Evolutionary conservation across 2,888 invertebrate genomes (phyloP).

Genomic region (Polia nebulosa): DNA sequence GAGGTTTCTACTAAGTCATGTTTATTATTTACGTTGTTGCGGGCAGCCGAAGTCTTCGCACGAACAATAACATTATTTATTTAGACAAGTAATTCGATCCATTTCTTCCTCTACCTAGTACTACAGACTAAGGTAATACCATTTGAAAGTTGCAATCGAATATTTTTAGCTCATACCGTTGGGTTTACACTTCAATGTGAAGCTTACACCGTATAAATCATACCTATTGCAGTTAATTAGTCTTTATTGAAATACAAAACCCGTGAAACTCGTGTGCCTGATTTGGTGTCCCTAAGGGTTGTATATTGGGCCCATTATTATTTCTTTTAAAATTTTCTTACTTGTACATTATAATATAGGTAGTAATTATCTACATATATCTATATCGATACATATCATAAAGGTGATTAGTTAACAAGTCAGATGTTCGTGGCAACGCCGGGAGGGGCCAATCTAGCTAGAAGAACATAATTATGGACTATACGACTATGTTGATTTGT

Average conservation of each 20-base stretch:
- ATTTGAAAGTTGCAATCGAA: not conserved
- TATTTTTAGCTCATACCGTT: not conserved
- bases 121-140: no score
- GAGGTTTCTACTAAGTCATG: conserved; percentile 1
- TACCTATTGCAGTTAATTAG: not conserved
- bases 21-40: conserved; percentile 39
- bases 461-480: no score
- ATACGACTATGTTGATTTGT: no score
- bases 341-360: no score
- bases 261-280: not conserved
- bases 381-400: no score
- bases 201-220: not conserved
- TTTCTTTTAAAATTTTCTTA: not conserved
- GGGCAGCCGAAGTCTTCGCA: conserved; percentile 1
- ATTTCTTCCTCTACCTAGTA: not conserved
- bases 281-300: conserved; percentile 1
- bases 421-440: no score
- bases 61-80: conserved; percentile 28
- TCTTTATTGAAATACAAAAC: not conserved
- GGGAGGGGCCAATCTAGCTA: no score
- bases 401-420: no score
- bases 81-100: conserved; percentile 7
- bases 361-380: no score
- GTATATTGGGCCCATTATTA: not conserved
- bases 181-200: not conserved